Base-by-base conservation (phyloP, 2,797 vertebrate species). In the Acrocephalus scirpaceus region DNA sequence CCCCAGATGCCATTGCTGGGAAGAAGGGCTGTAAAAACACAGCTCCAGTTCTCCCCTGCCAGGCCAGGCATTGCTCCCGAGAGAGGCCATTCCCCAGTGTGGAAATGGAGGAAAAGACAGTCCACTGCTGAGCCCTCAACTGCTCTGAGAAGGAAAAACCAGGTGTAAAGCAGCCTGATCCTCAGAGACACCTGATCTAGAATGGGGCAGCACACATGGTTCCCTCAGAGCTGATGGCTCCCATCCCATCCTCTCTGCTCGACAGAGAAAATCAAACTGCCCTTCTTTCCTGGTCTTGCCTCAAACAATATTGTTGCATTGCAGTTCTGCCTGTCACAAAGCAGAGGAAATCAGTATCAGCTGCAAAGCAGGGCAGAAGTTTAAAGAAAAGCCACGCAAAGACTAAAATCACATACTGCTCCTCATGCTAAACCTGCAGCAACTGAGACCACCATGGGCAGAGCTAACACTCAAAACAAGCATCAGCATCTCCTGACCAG, bases 61-160 rank as follows among this genome's bases (percentile, higher is more conserved):
- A 70, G 40, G 29, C 20, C 40, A 67, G 25, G 42, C 34, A 20
- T 0, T 25, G 30, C 51, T 90, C 67, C 79, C 53, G 51, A 60
- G 32, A 7, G 2, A 29, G 1, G 38, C 9, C 36, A n/a, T 32
- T 62, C 27, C 22, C 32, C 1, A 1, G 10, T 26, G 29, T 0
- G 6, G 12, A 34, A 72, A 76, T 13, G 16, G 29, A 86, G 21
- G 36, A n/a, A n/a, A 22, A 30, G 8, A 12, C 3, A 16, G 26
- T 25, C 72, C 25, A 44, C 27, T 62, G 27, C 44, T 58, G 34
- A 92, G 60, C 27, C 44, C 48, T 27, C 40, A 61, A 7, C 15
- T 75, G 27, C 67, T 91, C 27, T 30, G 25, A 32, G 48, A 56
- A 89, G 6, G 4, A 70, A 77, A 83, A 77, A 45, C 17, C 40